These are phyloP conservation scores for Drosophila tripunctata DNA, from an alignment of 2,888 invertebrate genomes.

Conservation along the genomic window DNA sequence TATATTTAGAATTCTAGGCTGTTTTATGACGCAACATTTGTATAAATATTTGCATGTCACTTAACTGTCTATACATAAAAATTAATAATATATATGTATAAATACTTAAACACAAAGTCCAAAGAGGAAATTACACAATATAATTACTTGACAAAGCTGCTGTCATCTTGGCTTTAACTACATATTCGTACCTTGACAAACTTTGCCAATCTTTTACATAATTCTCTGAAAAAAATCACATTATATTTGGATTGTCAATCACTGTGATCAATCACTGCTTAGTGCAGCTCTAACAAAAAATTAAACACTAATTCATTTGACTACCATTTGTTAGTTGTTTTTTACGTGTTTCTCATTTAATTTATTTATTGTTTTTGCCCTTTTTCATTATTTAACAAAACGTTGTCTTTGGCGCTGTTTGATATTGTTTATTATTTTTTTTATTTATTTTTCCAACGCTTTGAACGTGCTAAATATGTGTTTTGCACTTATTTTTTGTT, in stretches of 20 bases:
- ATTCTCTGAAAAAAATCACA: not conserved
- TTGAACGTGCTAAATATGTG: conserved; percentile 60
- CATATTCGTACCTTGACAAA: not conserved
- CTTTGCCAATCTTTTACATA: not conserved
- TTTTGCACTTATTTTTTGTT: conserved; percentile 44
- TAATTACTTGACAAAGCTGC: no score
- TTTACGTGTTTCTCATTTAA: not conserved
- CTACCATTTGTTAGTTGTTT: conserved; percentile 20
- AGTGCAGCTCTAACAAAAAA: conserved; percentile 9
- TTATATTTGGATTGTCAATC: conserved; percentile 5
- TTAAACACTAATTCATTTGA: conserved; percentile 23
- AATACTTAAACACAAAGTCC: not conserved
- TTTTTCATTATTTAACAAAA: conserved; percentile 22
- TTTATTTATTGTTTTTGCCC: not conserved
- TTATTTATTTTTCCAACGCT: conserved; percentile 32
- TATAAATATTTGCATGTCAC: no score
- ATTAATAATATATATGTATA: not conserved
- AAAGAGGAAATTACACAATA: not conserved
- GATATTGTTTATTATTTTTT: conserved; percentile 45
- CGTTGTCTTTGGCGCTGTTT: conserved; percentile 39
- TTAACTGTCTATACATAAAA: not conserved
- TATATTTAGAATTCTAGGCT: not conserved
- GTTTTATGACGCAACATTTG: not conserved
- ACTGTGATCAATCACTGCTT: conserved; percentile 18
- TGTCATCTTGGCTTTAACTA: not conserved